Evolutionary conservation across 2,113 vertebrate genomes (phyloP), one percentile per base, ranked within the genome.

Genomic region (Penelope pileata): DNA sequence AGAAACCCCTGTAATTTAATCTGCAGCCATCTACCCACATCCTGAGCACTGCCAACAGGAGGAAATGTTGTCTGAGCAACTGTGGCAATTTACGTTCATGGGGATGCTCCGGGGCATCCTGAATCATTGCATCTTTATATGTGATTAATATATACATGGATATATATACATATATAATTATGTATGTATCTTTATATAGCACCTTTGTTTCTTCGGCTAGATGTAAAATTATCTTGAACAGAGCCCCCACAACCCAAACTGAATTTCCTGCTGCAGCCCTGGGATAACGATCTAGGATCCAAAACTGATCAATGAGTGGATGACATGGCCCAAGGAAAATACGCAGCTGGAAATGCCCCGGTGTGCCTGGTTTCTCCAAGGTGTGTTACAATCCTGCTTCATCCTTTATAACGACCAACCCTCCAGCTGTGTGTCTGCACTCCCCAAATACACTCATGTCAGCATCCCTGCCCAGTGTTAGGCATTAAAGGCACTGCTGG

Each of bases 401-500:
- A 78, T 79, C 60, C 59, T 90, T 83, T 9, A 36, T 54, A 76
- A 93, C 53, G 76, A 45, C 12, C 15, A 58, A 74, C 79, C 64
- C 56, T 21, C 90, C 0, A 42, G 64, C 93, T 76, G 60, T 60
- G 68, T 34, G 75, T 83, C 62, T 16, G 26, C 54, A 1, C 67
- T 91, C 73, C 76, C 42, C 64, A 60, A 90, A 90, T 77, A 32
- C 26, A 93, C 82, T 67, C n/a, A 91, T 2, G 6, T 85, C 90
- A 76, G 87, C 78, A 80, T 66, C 78, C 90, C 72, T 88, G 90
- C 56, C 89, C 5, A 3, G 47, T 47, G 18, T 51, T 62, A 64
- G 92, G 94, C 92, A 83, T 94, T 97, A 91, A 94, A 94, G 92
- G 85, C 91, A 42, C 83, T 59, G 86, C 86, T 89, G 90, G 92